Conservation (phyloP, 2,888 invertebrate species). For the Cyclophora punctaria region DNA sequence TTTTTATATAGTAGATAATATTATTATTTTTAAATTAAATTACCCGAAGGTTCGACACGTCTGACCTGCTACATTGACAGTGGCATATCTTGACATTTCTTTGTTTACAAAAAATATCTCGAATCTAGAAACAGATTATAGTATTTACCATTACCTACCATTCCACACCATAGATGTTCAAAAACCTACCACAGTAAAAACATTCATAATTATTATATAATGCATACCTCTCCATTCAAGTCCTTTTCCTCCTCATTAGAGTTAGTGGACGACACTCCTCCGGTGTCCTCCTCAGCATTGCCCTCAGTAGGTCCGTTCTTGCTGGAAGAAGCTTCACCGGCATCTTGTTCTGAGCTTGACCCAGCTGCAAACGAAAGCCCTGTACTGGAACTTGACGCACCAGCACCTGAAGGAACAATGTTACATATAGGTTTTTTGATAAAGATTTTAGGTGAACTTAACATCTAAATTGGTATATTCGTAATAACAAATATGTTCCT, state of each 20-base stretch:
- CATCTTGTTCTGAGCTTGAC: conserved; percentile 48
- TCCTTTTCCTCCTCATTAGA: conserved; percentile 54
- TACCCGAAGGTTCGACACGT: no score
- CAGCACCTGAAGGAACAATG: conserved; percentile 26
- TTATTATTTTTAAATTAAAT: no score
- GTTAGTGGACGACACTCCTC: conserved; percentile 68
- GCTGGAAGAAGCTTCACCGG: conserved; percentile 47
- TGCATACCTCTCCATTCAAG: conserved; percentile 56
- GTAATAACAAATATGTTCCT: not conserved
- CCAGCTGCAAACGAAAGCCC: conserved; percentile 39
- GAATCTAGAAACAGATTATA: no score
- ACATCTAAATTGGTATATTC: no score
- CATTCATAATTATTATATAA: no score
- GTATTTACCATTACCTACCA: no score
- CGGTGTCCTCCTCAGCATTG: conserved; percentile 56
- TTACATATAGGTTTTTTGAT: not conserved
- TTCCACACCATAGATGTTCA: no score
- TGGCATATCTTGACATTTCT: no score
- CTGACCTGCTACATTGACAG: no score
- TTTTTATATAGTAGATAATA: no score
- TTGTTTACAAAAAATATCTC: no score
- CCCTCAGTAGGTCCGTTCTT: conserved; percentile 42
- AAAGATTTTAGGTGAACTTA: not conserved
- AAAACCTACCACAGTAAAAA: no score
- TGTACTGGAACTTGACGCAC: conserved; percentile 53